These are phyloP conservation scores for Sialia sialis DNA, from an alignment of 2,113 vertebrate genomes.

Conservation along the genomic window DNA sequence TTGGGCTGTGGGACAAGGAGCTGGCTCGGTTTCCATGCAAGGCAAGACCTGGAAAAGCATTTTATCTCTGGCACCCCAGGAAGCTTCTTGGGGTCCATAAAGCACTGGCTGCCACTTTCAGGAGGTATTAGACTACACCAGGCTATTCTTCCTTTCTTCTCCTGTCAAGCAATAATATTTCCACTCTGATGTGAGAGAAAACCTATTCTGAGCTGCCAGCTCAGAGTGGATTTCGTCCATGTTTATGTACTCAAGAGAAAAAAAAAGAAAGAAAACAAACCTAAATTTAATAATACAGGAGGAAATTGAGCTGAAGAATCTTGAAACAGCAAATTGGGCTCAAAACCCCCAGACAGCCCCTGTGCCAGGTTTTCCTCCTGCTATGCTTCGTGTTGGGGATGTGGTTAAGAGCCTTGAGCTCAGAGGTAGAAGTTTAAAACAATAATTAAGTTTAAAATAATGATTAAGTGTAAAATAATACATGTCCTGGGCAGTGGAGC, in stretches of 20 bases:
- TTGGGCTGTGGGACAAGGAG: not conserved
- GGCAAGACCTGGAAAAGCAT: not conserved
- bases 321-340: not conserved
- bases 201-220: not conserved
- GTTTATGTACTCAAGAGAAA: not conserved
- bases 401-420: not conserved
- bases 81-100: not conserved
- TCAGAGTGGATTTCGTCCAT: not conserved
- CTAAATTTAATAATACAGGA: not conserved
- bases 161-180: not conserved
- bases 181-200: not conserved
- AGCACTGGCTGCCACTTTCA: not conserved
- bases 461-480: not conserved
- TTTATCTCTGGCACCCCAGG: not conserved
- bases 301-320: not conserved
- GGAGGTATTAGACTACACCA: not conserved
- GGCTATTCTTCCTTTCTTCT: not conserved
- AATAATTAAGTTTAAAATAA: not conserved
- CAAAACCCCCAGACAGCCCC: not conserved
- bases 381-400: rapidly evolving
- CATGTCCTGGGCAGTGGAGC: not conserved
- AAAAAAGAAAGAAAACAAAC: not conserved
- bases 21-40: not conserved
- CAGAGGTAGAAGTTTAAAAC: not conserved
- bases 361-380: rapidly evolving